Base-by-base conservation (phyloP, 2,797 vertebrate genomes). In the Alosa sapidissima region DNA sequence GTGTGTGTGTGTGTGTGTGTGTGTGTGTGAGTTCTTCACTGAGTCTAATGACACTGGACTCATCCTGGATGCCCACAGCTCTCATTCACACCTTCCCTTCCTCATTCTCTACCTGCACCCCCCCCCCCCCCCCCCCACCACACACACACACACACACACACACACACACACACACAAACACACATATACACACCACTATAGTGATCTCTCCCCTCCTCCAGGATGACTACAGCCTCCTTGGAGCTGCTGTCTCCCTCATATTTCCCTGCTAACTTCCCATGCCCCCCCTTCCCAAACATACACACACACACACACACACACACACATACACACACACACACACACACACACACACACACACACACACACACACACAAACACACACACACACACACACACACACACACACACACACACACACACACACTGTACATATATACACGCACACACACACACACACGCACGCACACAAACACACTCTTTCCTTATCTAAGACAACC, bases 361-460 rank as follows among this genome's bases (percentile, higher is more conserved):
- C 47, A 45, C 83, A 75, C 28, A 65, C 60, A n/a, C n/a, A 62
- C 14, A 81, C 16, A 83, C 33, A 62, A 82, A 83, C 33, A 19
- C 60, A 72, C 54, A 83, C 21, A 60, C 33, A 58, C 55, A 47
- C 82, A n/a, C 65, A 83, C 83, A 85, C 54, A 81, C 49, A 82
- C 81, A 81, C 47, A 45, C 83, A 75, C 28, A 65, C 60, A 62
- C 14, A 81, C 16, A 83, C 33, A 62, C 82, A 83, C 33, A 19
- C 60, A 72, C 54, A 83, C 21, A 60, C 33, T n/a, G n/a, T n/a
- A n/a, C n/a, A n/a, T n/a, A n/a, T n/a, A n/a, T n/a, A 58, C 55
- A 47, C 82, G n/a, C 65, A 83, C 83, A 85, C 54, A 81, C 49
- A 81, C 49, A 81, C 47, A 45, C 83, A 75, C 28, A 65, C 60